Base-by-base conservation (phyloP, 1,140 invertebrate species). In the Sipha flava region DNA sequence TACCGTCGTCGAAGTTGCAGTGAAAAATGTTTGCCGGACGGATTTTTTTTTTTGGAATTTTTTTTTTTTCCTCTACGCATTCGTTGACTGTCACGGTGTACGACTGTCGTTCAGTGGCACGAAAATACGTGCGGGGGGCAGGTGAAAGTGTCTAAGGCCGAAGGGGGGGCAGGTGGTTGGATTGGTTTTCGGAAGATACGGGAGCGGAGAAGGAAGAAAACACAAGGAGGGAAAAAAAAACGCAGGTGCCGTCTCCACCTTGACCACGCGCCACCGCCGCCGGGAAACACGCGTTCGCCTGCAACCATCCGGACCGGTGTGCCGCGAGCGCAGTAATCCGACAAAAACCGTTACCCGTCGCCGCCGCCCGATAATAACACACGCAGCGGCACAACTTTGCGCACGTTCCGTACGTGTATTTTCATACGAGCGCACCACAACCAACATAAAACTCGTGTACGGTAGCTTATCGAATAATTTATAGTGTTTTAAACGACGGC, bases 181-280 rank as follows among this genome's bases (percentile, higher is more conserved):
- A n/a, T 70, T 18, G 43, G 66, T n/a, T 21, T 59, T 16, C 6
- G 29, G 26, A 4, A 6, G 6, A 34, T 18, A 59, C 26, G 40
- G 14, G 14, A 31, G 0, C 26, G 26, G 2, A 4, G 57, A 9
- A 26, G 7, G 7, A 7, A 37, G 6, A 9, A 64, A 14, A 40
- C n/a, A n/a, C n/a, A n/a, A n/a, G n/a, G 16, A 18, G n/a, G 18
- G 26, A 62, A 6, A 14, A 4, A 14, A 68, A 68, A 26, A 3
- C 40, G 64, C 64, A 68, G 64, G 64, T 68, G 64, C 45, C 40
- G 64, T 68, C 40, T 68, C 23, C 64, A 68, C 64, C 64, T 68
- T 68, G 64, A 68, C 64, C 64, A 68, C 64, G 64, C 64, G 64
- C 64, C 64, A 68, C 40, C 64, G 64, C 37, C 23, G 64, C 64